Evolutionary conservation across 2,888 invertebrate genomes (phyloP).

Genomic region (Choristoneura rosaceana): DNA sequence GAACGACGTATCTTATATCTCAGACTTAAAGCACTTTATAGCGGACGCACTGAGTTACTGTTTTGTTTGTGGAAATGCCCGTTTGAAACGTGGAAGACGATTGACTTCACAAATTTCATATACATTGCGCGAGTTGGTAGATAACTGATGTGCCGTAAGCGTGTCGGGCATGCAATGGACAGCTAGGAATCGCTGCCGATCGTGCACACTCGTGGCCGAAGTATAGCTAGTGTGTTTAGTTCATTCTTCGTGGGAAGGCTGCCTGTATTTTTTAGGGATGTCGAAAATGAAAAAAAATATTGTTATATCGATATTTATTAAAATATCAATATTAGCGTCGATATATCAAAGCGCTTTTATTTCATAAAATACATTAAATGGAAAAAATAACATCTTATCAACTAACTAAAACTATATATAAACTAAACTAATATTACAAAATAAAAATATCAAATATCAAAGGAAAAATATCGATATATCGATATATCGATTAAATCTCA

Average conservation of each 20-base stretch:
- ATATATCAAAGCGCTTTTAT: too few species aligned
- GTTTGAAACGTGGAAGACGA: conserved; percentile 3
- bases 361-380: too few species aligned
- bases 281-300: too few species aligned
- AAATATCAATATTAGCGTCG: too few species aligned
- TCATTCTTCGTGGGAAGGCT: conserved; percentile 54
- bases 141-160: background rate
- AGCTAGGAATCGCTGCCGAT: background rate
- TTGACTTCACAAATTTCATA: background rate
- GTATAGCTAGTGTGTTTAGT: background rate
- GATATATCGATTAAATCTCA: too few species aligned
- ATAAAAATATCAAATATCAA: too few species aligned
- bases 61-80: background rate
- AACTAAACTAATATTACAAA: too few species aligned
- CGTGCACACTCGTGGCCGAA: background rate
- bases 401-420: too few species aligned
- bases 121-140: background rate
- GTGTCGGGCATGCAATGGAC: background rate
- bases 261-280: too few species aligned
- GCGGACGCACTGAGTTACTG: background rate
- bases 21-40: background rate
- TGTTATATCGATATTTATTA: too few species aligned
- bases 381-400: too few species aligned
- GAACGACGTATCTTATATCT: conserved; percentile 41
- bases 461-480: too few species aligned